Evolutionary conservation across 2,113 vertebrate species (phyloP).

Genomic region (Brachypteracias leptosomus): DNA sequence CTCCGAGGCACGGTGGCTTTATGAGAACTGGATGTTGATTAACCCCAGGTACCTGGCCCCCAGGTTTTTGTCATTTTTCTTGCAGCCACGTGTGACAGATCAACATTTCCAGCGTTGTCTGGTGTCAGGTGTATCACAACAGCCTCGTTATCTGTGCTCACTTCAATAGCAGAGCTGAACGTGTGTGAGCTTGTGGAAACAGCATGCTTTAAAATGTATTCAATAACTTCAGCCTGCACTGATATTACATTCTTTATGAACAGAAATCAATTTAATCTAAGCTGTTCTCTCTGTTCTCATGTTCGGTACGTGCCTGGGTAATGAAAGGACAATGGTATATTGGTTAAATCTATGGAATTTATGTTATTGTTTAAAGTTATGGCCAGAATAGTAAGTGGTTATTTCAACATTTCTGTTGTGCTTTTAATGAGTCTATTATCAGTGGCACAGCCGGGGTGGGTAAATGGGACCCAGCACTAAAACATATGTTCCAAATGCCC

Average conservation of each 20-base stretch:
- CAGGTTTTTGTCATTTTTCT: not conserved
- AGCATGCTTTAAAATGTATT: not conserved
- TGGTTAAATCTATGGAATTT: not conserved
- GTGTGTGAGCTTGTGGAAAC: not conserved
- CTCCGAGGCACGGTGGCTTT: not conserved
- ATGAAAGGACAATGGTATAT: not conserved
- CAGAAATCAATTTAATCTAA: conserved; percentile 1
- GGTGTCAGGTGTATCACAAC: not conserved
- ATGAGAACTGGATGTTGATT: not conserved
- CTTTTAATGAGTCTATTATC: conserved; percentile 10
- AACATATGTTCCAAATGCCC: not conserved
- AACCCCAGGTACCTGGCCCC: not conserved
- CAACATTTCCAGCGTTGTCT: not conserved
- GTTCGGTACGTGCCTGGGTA: not conserved
- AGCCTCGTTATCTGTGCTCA: not conserved
- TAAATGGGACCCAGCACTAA: not conserved
- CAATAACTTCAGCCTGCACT: not conserved
- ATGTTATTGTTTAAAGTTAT: not conserved
- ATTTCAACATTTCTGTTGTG: conserved; percentile 1
- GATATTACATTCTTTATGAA: not conserved
- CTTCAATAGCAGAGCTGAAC: not conserved
- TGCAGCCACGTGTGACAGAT: not conserved
- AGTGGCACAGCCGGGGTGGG: not conserved
- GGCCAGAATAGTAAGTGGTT: not conserved
- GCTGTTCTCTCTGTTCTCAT: not conserved